These are phyloP conservation scores for Dasyurus viverrinus DNA, from an alignment of 2,113 vertebrate species.

Conservation along the genomic window DNA sequence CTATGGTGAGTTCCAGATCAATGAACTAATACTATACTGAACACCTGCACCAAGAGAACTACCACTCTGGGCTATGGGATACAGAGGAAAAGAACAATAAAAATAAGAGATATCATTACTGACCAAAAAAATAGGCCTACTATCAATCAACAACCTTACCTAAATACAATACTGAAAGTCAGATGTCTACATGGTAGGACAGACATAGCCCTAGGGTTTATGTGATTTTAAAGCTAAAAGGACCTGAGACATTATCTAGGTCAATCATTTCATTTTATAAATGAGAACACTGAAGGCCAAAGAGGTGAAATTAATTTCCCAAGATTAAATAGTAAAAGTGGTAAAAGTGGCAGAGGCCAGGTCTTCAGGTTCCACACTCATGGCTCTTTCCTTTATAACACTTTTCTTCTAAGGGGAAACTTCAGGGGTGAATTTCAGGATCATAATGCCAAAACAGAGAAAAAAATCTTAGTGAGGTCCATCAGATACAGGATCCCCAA, in stretches of 20 bases:
- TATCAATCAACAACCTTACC: neutral
- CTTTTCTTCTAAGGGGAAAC: neutral
- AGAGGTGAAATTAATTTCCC: constrained; percentile 46
- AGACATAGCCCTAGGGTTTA: neutral
- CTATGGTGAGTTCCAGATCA: neutral
- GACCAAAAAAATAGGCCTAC: constrained; percentile 31
- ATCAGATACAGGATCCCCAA: neutral
- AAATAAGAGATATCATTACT: constrained; percentile 2
- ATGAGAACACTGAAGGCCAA: constrained; percentile 14
- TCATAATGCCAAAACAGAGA: neutral
- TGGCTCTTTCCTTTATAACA: neutral
- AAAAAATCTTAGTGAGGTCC: neutral
- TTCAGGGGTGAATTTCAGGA: neutral
- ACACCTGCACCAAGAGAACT: neutral
- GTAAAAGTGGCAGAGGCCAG: neutral
- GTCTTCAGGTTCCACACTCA: neutral
- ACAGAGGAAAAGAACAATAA: constrained; percentile 18
- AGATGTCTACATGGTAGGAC: constrained; percentile 12
- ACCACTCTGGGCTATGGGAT: constrained; percentile 10
- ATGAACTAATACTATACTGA: neutral
- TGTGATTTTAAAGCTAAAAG: neutral
- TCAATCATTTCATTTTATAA: neutral
- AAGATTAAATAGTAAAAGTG: constrained; percentile 47
- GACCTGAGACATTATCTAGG: neutral
- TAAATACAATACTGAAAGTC: constrained; percentile 41